Conservation (phyloP, 2,797 vertebrate species). For the Etheostoma perlongum region DNA sequence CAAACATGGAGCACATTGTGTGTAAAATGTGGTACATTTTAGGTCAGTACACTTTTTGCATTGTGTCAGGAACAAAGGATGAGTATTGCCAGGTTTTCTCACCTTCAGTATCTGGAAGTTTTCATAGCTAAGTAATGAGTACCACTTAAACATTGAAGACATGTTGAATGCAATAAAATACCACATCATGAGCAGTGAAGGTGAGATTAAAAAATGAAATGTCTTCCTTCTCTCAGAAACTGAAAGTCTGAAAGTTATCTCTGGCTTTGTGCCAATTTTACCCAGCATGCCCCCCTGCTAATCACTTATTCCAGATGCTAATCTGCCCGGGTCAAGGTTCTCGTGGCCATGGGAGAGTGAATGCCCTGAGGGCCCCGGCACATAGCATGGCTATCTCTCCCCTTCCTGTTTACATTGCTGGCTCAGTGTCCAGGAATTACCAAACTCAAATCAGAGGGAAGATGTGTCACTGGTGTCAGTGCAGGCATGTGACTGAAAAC, state of each 20-base stretch:
- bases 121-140: conserved; percentile 26
- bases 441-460: conserved; percentile 27
- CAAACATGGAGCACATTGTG: not conserved
- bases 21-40: not conserved
- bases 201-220: conserved; percentile 14
- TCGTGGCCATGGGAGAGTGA: conserved; percentile 71
- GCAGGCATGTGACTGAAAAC: conserved; percentile 21
- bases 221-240: not conserved
- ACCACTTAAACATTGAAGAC: conserved; percentile 6
- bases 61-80: conserved; percentile 8
- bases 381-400: conserved; percentile 68
- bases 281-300: conserved; percentile 24
- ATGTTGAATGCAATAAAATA: conserved; percentile 5
- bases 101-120: conserved; percentile 3
- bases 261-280: conserved; percentile 12
- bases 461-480: conserved; percentile 37
- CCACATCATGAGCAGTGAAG: not conserved
- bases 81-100: not conserved
- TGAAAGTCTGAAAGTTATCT: conserved; percentile 42
- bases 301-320: conserved; percentile 62
- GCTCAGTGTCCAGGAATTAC: conserved; percentile 11
- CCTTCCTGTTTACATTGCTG: conserved; percentile 77
- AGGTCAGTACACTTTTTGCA: not conserved
- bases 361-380: conserved; percentile 53
- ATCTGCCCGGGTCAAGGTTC: conserved; percentile 66